phyloP scores from a whole-genome alignment of 2,113 vertebrate species.

The Geococcyx californianus region DNA sequence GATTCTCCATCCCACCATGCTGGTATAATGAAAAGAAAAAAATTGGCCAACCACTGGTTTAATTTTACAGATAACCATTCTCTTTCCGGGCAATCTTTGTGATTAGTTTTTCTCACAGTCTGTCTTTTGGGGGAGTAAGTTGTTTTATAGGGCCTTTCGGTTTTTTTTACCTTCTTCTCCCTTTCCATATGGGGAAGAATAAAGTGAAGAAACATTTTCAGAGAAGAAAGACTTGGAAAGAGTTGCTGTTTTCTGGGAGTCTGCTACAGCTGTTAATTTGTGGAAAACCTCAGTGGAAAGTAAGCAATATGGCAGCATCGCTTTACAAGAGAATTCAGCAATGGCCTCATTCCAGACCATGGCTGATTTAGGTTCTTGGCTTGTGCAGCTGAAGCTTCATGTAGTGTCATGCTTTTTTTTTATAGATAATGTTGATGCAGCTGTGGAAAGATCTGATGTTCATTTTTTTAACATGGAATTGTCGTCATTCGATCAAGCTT shows the following conservation, averaged over 20 bases:
- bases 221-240: conserved; percentile 75
- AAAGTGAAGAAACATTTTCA: conserved; percentile 57
- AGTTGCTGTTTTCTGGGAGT: conserved; percentile 61
- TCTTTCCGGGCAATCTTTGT: conserved; percentile 41
- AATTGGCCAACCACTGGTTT: conserved; percentile 21
- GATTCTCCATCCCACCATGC: conserved; percentile 33
- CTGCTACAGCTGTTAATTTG: conserved; percentile 75
- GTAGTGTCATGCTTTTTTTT: conserved; percentile 58
- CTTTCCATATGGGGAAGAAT: conserved; percentile 52
- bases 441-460: conserved; percentile 67
- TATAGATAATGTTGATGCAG: conserved; percentile 71
- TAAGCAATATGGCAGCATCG: conserved; percentile 65
- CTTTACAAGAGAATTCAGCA: conserved; percentile 53
- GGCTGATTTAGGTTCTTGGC: conserved; percentile 59
- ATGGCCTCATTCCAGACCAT: conserved; percentile 62
- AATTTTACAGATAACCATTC: conserved; percentile 46
- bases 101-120: conserved; percentile 41
- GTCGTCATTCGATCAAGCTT: conserved; percentile 41
- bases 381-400: conserved; percentile 35
- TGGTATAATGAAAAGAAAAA: conserved; percentile 48
- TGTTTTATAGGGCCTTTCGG: neutral
- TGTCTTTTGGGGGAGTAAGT: neutral
- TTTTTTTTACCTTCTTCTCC: neutral
- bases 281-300: conserved; percentile 75
- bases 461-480: conserved; percentile 23